These are phyloP conservation scores for Norana najaformis DNA, from an alignment of 2,888 invertebrate genomes.

Conservation along the genomic window DNA sequence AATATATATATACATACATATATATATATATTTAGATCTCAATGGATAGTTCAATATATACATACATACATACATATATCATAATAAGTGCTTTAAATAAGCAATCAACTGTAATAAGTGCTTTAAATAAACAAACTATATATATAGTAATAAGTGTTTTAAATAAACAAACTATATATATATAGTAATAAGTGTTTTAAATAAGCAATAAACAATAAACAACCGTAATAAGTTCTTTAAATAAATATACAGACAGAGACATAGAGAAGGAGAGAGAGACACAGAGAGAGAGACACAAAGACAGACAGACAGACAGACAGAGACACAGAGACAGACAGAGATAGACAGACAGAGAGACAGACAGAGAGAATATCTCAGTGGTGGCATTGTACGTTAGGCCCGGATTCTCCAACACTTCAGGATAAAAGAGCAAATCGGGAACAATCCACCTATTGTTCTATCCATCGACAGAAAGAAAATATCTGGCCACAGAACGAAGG, in stretches of 20 bases:
- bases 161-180: too few relatives aligned
- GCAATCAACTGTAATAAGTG: too few relatives aligned
- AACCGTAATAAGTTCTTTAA: neutral
- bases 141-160: too few relatives aligned
- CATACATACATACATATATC: neutral
- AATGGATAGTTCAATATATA: too few relatives aligned
- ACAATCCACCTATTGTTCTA: neutral
- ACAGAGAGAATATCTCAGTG: neutral
- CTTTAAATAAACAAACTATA: too few relatives aligned
- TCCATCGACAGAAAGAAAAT: neutral
- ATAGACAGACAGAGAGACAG: neutral
- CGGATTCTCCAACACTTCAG: neutral
- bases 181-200: too few relatives aligned
- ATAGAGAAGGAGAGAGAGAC: too few relatives aligned
- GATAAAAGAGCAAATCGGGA: neutral
- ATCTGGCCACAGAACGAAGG: neutral
- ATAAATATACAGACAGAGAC: neutral
- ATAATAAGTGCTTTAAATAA: too few relatives aligned
- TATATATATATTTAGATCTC: too few relatives aligned
- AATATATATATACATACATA: too few relatives aligned
- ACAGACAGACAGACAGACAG: neutral
- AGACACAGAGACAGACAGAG: neutral
- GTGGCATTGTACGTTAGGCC: neutral
- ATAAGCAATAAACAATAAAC: too few relatives aligned
- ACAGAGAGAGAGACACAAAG: too few relatives aligned